Base-by-base conservation (phyloP, 2,888 invertebrate species). In the Linnaemya vulpina region DNA sequence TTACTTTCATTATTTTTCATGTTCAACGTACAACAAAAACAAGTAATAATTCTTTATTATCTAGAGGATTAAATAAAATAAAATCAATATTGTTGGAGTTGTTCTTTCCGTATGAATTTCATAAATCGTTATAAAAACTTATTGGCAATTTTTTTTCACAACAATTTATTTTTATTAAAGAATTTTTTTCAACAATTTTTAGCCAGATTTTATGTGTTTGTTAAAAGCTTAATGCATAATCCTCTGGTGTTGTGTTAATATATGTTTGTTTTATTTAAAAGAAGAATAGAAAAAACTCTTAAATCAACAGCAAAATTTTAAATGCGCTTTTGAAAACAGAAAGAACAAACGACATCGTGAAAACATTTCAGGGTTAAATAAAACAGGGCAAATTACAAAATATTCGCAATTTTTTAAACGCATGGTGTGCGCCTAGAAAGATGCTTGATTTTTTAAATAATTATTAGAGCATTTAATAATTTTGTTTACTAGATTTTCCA, bases 231-330 rank as follows among this genome's bases (percentile, higher is more conserved):
- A 76, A 73, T 46, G 53, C 35, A 58, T 80, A 63, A 78, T 74
- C 49, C 74, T 40, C 63, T 51, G 70, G 74, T 78, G 74, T 85
- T 75, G 35, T 58, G 58, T 70, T 63, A 70, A 84, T 65, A 65
- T 51, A 75, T 82, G 43, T 82, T 83, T 65, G 63, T 71, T 20
- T 67, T 62, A 15, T 51, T 67, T n/a, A 0, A 63, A 58, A 76
- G 49, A 82, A 82, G 65, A 67, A 53, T 55, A 70, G 40, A 11
- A 40, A 1, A 5, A 1, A 38, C 10, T 51, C 40, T 62, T n/a
- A 58, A 30, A 38, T 38, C 22, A 10, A 13, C 0, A 58, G 22
- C 22, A 55, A 43, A 15, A 70, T 4, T 17, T 53, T 4, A 55
- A 63, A n/a, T 30, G 20, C 25, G 7, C 13, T 13, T 76, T 68